Percentiles rank a stretch among this genome's conserved stretches.
These are phyloP conservation scores for Ptilonorhynchus violaceus DNA, from an alignment of 2,113 vertebrate genomes.

Conservation along the genomic window DNA sequence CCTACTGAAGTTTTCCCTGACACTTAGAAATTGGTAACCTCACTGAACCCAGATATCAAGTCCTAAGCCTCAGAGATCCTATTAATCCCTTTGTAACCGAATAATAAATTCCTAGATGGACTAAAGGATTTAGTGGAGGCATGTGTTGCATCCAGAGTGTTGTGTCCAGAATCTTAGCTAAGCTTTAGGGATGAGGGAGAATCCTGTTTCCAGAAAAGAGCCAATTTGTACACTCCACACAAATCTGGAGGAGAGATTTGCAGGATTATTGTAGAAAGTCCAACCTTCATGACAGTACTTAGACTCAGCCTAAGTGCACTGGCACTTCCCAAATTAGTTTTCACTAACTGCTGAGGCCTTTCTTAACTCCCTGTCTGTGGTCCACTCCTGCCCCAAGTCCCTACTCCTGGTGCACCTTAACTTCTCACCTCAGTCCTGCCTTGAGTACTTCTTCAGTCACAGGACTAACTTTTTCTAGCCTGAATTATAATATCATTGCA, in stretches of 20 bases:
- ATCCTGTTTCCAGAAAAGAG: neutral
- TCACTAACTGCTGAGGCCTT: neutral
- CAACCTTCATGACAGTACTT: neutral
- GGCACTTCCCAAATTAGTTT: neutral
- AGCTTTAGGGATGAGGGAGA: neutral
- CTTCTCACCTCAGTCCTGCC: neutral
- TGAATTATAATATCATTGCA: neutral
- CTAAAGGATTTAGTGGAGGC: neutral
- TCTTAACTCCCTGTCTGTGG: neutral
- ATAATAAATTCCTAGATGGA: neutral
- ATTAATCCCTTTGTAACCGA: neutral
- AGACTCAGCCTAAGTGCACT: neutral
- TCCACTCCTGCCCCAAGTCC: neutral
- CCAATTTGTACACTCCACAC: neutral
- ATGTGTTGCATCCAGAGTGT: neutral
- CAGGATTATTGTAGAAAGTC: neutral
- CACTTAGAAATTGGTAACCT: neutral
- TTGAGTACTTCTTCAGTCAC: neutral
- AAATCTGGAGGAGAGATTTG: neutral
- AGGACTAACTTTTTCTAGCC: neutral
- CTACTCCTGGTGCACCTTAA: neutral
- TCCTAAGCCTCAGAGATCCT: neutral
- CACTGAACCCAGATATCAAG: neutral
- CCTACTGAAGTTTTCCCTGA: neutral
- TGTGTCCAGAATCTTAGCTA: neutral